These are phyloP conservation scores for Tenthredo amoena DNA, from an alignment of 2,888 invertebrate species.

Conservation along the genomic window DNA sequence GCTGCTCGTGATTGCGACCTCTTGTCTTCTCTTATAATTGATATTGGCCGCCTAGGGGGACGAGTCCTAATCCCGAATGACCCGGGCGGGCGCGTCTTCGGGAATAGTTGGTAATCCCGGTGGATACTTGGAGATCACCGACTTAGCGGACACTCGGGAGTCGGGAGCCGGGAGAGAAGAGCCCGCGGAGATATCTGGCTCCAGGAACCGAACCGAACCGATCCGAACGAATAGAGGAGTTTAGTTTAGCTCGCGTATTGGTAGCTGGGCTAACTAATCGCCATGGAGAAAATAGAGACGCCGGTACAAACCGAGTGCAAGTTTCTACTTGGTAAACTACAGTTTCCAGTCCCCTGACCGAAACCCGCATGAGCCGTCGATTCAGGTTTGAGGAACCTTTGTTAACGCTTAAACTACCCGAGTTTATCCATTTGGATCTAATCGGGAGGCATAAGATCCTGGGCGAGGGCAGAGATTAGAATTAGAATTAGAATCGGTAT, in stretches of 20 bases:
- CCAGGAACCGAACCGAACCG: not conserved
- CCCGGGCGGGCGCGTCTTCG: slow-evolving; percentile 72
- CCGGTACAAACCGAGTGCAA: not conserved
- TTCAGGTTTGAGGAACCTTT: slow-evolving; percentile 8
- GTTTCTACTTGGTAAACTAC: slow-evolving; percentile 20
- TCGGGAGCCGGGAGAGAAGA: slow-evolving; percentile 61
- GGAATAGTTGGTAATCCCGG: slow-evolving; percentile 76
- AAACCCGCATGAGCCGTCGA: slow-evolving; percentile 25
- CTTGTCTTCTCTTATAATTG: slow-evolving; percentile 78
- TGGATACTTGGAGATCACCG: slow-evolving; percentile 77
- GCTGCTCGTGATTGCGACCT: slow-evolving; percentile 74
- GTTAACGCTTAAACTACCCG: slow-evolving; percentile 4
- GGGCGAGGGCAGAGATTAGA: slow-evolving; percentile 17
- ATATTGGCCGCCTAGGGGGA: slow-evolving; percentile 70
- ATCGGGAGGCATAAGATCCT: slow-evolving; percentile 8
- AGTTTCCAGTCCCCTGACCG: slow-evolving; percentile 10
- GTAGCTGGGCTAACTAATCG: slow-evolving; percentile 37
- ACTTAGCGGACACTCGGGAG: slow-evolving; percentile 74
- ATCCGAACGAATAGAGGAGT: slow-evolving; percentile 17
- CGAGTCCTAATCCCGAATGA: slow-evolving; percentile 42
- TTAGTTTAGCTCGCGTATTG: slow-evolving; percentile 31
- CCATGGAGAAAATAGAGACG: slow-evolving; percentile 8
- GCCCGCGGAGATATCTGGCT: not conserved
- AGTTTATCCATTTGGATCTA: slow-evolving; percentile 47
- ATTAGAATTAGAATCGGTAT: not conserved